Percentiles rank a stretch among this genome's conserved stretches.
phyloP scores from a whole-genome alignment of 2,888 invertebrate species.

The Vannuccia rotundouncinata region DNA sequence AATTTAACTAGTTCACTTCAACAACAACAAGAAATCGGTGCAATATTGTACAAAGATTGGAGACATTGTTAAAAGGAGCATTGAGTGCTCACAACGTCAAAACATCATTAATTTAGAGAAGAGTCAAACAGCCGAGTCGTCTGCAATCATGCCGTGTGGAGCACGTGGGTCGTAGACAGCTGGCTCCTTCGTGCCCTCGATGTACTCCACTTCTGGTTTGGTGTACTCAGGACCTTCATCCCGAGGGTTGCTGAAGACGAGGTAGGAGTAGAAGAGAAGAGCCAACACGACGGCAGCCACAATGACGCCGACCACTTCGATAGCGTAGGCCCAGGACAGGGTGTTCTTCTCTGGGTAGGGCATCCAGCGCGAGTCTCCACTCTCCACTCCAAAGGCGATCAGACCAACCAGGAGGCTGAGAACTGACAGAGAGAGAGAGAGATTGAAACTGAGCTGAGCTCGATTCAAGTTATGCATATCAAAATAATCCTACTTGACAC shows the following conservation, averaged over 20 bases:
- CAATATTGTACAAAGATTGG: too few species aligned
- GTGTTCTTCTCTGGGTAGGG: slow-evolving; percentile 38
- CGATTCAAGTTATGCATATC: not conserved
- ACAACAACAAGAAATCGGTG: too few species aligned
- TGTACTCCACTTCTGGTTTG: not conserved
- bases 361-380: slow-evolving; percentile 40
- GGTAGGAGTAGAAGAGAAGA: slow-evolving; percentile 23
- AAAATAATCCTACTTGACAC: not conserved
- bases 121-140: not conserved
- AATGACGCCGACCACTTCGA: slow-evolving; percentile 34
- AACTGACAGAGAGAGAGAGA: slow-evolving; percentile 33
- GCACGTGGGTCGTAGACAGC: slow-evolving; percentile 30
- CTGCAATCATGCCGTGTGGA: not conserved
- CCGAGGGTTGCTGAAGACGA: not conserved
- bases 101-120: too few species aligned
- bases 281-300: not conserved
- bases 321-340: slow-evolving; percentile 38
- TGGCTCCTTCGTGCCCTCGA: not conserved
- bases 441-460: not conserved
- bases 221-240: not conserved
- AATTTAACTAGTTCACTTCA: too few species aligned
- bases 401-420: slow-evolving; percentile 31
- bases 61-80: too few species aligned
- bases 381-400: slow-evolving; percentile 39
- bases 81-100: too few species aligned